Evolutionary conservation across 2,888 invertebrate species (phyloP), one percentile per base, ranked within the genome.

Genomic region (Geotrupes spiniger): DNA sequence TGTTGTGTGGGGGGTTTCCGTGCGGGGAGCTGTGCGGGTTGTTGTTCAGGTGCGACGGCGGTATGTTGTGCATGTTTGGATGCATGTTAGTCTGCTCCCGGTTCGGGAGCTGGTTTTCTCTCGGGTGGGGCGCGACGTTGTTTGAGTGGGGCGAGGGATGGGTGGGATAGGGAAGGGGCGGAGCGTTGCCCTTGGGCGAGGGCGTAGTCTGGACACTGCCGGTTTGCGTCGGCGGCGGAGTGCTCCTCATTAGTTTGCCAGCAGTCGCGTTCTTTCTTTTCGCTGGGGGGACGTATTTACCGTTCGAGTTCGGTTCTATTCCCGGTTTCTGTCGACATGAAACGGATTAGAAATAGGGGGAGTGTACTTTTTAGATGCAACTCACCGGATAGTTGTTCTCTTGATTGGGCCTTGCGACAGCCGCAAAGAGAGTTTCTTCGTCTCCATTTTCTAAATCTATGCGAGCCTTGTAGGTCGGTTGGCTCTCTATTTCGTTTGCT

Each of bases 371-470:
- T 26, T 8, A 6, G n/a, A 26, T n/a, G 11, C 3, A 21, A 21
- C 50, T 45, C 36, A 57, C 57, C 28, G 50, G 42, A 43, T 52
- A 56, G 29, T 16, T 49, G 39, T 51, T 49, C 14, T 59, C 52
- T 40, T 55, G 54, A 14, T 25, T 45, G 4, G 86, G 84, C 41
- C 89, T 77, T 52, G 83, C 80, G 11, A 95, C 96, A 8, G 95
- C 89, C 40, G 94, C 92, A 75, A 83, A 94, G 60, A 82, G 68
- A 53, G 91, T 85, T 71, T 95, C 95, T 66, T 93, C 93, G 67
- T 93, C 92, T 0, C 92, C 94, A 74, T 96, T 96, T 75, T 96
- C 95, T 26, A 95, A 72, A 58, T 91, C 92, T 39, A 87, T 78
- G 54, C 92, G 82, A 27, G 86, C 85, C 68, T 87, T 88, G 68